Evolutionary conservation across 2,888 invertebrate genomes (phyloP), one percentile per base, ranked within the genome.

Genomic region (Cerceris rybyensis): DNA sequence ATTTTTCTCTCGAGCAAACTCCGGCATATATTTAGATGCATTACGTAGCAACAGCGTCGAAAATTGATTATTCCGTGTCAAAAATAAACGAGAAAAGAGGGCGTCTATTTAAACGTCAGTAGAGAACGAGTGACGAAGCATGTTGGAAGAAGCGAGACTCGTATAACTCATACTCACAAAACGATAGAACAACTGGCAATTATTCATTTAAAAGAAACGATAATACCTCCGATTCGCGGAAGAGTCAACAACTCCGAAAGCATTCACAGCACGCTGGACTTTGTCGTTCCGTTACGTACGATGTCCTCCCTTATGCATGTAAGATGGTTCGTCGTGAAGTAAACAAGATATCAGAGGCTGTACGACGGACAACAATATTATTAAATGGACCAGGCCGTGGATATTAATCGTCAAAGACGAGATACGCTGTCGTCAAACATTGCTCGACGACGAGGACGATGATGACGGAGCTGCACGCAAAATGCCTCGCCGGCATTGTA

Each of bases 331-430:
- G 58, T 63, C 28, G 16, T 55, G 73, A 75, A 75, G 85, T 86
- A 86, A 86, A 86, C 84, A 87, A 86, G 85, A 86, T 86, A 85
- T 82, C 76, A 63, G 70, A 75, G 77, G 46, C 55, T 17, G 57
- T 72, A 64, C 75, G 72, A 46, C 58, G 70, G 28, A 52, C 69
- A 75, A 80, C 70, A 78, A 74, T 74, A 78, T 82, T 78, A 57
- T 78, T 78, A 78, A 78, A 72, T 58, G 65, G 73, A 65, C 72
- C 66, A 57, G 55, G 7, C 49, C 49, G 58, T 52, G 70, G 59
- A 66, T 80, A 80, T 78, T 84, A 78, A 82, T 80, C 75, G 75
- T 9, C 39, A 13, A 28, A 7, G 13, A 1, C 28, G 41, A 41
- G 49, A 49, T 49, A 39, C 16, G 59, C 42, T 65, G 69, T 72